phyloP scores from a whole-genome alignment of 30 jellyfish, hydroid and myxozoan genomes.

The Aurelia sp. region DNA sequence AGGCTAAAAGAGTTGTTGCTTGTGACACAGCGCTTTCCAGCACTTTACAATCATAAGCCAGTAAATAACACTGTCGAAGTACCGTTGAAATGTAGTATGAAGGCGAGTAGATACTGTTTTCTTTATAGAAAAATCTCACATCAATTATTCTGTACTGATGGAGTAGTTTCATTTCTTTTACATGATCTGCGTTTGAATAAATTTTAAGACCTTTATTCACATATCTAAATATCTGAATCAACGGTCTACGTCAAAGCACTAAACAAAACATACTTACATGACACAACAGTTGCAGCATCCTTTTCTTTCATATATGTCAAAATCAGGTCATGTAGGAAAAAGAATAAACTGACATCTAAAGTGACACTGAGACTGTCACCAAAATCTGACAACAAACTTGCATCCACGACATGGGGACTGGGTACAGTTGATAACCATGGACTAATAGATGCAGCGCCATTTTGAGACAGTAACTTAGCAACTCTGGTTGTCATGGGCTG shows the following conservation, averaged over 20 bases:
- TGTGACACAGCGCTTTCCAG: no score
- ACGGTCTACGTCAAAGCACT: not conserved
- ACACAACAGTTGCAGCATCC: slow-evolving; percentile 73
- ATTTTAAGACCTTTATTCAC: no score
- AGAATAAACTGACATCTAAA: slow-evolving; percentile 93
- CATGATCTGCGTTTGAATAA: no score
- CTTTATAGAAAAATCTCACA: no score
- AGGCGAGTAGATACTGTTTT: no score
- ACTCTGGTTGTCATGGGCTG: slow-evolving; percentile 92
- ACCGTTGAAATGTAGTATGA: no score
- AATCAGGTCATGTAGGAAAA: slow-evolving; percentile 89
- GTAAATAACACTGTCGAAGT: no score
- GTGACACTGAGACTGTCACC: slow-evolving; percentile 89
- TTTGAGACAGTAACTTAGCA: slow-evolving; percentile 38
- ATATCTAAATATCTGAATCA: no score
- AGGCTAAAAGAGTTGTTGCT: no score
- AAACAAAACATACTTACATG: slow-evolving; percentile 22
- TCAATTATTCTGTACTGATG: no score
- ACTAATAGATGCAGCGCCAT: slow-evolving; percentile 40
- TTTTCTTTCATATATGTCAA: slow-evolving; percentile 95
- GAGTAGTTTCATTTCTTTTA: no score
- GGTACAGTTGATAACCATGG: slow-evolving; percentile 88
- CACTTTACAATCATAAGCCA: no score
- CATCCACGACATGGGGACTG: slow-evolving; percentile 94
- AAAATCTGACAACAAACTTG: slow-evolving; percentile 75